Evolutionary conservation across 2,113 vertebrate genomes (phyloP).

Genomic region (Taxidea taxus): DNA sequence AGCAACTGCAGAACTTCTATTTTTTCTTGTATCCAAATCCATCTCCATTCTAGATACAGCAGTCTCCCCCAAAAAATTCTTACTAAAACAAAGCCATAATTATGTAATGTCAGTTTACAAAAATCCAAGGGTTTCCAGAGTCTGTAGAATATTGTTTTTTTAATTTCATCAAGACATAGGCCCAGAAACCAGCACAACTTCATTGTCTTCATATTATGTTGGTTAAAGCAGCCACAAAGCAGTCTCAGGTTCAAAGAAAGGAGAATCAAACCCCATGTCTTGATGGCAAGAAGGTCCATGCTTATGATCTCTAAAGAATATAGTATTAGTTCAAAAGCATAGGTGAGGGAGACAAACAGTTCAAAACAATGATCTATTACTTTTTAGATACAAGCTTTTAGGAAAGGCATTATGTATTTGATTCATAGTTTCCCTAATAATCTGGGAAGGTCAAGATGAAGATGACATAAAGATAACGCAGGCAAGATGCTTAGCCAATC

Average conservation of each 20-base stretch:
- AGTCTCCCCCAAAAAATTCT: not conserved
- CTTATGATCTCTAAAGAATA: not conserved
- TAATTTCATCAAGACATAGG: not conserved
- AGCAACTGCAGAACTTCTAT: not conserved
- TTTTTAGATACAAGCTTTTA: not conserved
- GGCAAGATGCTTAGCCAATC: not conserved
- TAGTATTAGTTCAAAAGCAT: not conserved
- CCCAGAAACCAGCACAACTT: not conserved
- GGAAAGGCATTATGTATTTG: not conserved
- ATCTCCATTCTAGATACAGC: not conserved
- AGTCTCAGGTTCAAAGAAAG: not conserved
- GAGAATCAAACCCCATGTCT: not conserved
- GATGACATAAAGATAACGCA: not conserved
- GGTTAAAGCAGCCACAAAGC: not conserved
- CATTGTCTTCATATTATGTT: not conserved
- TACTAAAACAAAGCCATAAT: not conserved
- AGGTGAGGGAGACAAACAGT: not conserved
- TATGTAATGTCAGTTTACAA: not conserved
- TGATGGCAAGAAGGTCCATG: not conserved
- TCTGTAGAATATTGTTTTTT: not conserved
- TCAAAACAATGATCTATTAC: not conserved
- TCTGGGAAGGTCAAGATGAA: not conserved
- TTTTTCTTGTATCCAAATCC: not conserved
- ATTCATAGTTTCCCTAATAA: not conserved
- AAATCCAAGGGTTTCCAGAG: not conserved